phyloP scores from a whole-genome alignment of 1,140 invertebrate species.

The Saccostrea glomerata region DNA sequence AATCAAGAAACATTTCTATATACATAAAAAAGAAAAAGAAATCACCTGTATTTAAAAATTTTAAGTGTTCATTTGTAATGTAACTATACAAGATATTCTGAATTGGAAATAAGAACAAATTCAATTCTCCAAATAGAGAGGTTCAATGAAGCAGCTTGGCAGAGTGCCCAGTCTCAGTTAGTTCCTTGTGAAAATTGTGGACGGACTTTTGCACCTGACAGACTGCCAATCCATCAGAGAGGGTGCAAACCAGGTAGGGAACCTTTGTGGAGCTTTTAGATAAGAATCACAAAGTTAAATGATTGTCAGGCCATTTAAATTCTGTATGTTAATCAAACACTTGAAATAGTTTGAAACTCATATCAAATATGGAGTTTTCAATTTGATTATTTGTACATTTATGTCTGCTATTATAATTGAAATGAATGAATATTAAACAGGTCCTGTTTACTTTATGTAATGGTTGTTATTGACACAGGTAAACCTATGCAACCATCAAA shows the following conservation, averaged over 20 bases:
- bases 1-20: too few relatives aligned
- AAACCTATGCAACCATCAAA: conserved; percentile 81
- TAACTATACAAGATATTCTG: background rate
- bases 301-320: conserved; percentile 4
- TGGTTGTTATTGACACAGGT: conserved; percentile 85
- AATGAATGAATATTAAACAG: conserved; percentile 49
- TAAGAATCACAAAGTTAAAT: background rate
- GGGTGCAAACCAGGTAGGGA: conserved; percentile 80
- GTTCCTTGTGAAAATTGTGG: conserved; percentile 85
- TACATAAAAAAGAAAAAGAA: too few relatives aligned
- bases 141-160: conserved; percentile 77
- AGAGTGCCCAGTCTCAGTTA: conserved; percentile 81
- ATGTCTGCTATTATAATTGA: background rate
- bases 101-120: background rate
- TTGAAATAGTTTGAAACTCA: conserved; percentile 5
- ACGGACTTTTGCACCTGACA: conserved; percentile 86
- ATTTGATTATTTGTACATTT: conserved; percentile 38
- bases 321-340: background rate
- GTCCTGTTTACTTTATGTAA: conserved; percentile 82
- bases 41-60: too few relatives aligned
- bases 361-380: background rate
- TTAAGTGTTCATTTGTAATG: background rate
- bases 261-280: background rate
- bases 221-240: conserved; percentile 84
- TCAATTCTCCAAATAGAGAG: conserved; percentile 19